phyloP scores from a whole-genome alignment of 1,140 invertebrate genomes.

The Drosophila elegans region DNA sequence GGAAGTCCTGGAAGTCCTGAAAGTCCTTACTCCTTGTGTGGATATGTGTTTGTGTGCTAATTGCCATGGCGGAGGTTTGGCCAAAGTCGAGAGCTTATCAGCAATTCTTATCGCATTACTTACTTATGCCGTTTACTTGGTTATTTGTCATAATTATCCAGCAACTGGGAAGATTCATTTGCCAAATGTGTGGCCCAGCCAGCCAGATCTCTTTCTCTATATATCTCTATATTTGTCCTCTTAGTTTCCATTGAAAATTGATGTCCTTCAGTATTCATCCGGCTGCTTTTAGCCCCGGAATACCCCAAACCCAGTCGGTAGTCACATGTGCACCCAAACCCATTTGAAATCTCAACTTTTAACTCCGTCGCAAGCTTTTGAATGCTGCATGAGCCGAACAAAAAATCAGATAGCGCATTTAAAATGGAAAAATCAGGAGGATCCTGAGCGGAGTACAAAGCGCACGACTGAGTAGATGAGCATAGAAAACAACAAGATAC shows the following conservation, averaged over 20 bases:
- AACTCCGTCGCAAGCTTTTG: slow-evolving; percentile 67
- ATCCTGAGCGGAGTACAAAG: slow-evolving; percentile 53
- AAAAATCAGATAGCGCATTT: slow-evolving; percentile 80
- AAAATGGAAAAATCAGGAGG: slow-evolving; percentile 58
- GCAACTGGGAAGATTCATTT: slow-evolving; percentile 45
- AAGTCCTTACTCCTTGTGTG: slow-evolving; percentile 4
- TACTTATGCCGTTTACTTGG: slow-evolving; percentile 60
- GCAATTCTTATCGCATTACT: slow-evolving; percentile 67
- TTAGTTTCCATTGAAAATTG: slow-evolving; percentile 46
- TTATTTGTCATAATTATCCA: slow-evolving; percentile 67
- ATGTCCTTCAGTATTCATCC: slow-evolving; percentile 37
- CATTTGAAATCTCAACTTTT: slow-evolving; percentile 69
- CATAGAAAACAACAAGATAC: slow-evolving; percentile 40
- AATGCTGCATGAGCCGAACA: slow-evolving; percentile 70
- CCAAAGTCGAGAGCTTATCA: slow-evolving; percentile 30
- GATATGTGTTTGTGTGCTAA: slow-evolving; percentile 67
- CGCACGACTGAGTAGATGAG: slow-evolving; percentile 76
- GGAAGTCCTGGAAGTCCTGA: slow-evolving; percentile 3
- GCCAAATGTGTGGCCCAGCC: slow-evolving; percentile 8
- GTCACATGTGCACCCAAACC: slow-evolving; percentile 27
- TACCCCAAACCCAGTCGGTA: not conserved
- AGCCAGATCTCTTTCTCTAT: not conserved
- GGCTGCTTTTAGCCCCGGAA: not conserved
- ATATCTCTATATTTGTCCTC: not conserved
- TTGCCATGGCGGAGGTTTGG: slow-evolving; percentile 33